Evolutionary conservation across 2,888 invertebrate species (phyloP).

Genomic region (Agrotis clavis): DNA sequence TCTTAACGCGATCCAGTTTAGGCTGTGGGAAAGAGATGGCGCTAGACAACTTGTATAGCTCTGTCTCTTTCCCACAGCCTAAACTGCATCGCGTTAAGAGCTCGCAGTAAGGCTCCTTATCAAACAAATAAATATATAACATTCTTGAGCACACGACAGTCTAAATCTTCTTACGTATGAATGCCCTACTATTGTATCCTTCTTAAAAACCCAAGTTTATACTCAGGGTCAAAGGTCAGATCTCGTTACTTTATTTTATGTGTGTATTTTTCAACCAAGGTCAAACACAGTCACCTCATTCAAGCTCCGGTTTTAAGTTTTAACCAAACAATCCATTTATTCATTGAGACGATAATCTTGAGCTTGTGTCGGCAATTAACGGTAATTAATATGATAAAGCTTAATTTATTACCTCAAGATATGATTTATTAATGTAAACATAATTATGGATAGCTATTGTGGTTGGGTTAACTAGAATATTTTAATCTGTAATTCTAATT

Average conservation of each 20-base stretch:
- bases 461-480: background rate
- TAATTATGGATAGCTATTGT: background rate
- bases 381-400: conserved; percentile 39
- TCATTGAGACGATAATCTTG: conserved; percentile 40
- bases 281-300: conserved; percentile 4
- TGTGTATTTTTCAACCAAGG: conserved; percentile 7
- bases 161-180: background rate
- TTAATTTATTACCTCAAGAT: conserved; percentile 41
- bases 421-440: conserved; percentile 29
- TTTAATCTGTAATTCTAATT: background rate
- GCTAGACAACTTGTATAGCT: too few species aligned
- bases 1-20: too few species aligned
- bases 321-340: conserved; percentile 20
- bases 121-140: too few species aligned
- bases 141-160: background rate
- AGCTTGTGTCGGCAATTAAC: conserved; percentile 42
- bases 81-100: too few species aligned
- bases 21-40: too few species aligned
- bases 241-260: background rate
- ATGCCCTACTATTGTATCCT: background rate
- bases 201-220: background rate
- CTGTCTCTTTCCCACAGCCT: too few species aligned
- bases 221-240: background rate
- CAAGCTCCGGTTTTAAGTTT: conserved; percentile 1
- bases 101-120: too few species aligned